Evolutionary conservation across 2,113 vertebrate genomes (phyloP).

Genomic region (Etheostoma cragini): DNA sequence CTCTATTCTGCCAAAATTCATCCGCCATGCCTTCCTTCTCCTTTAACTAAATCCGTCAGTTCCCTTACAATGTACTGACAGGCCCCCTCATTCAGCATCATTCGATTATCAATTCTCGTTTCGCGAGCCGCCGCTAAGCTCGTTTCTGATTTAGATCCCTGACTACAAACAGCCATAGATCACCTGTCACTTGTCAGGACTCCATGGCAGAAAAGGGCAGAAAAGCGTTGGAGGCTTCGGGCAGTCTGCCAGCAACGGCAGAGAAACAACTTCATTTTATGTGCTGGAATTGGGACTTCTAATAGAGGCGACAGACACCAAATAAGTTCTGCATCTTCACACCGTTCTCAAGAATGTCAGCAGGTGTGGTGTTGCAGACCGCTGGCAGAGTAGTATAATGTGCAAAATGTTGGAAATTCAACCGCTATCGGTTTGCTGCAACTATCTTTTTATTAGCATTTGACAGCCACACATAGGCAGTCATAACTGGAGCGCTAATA

Average conservation of each 20-base stretch:
- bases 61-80: constrained; percentile 76
- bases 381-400: constrained; percentile 15
- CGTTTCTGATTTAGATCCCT: constrained; percentile 75
- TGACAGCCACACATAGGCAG: constrained; percentile 25
- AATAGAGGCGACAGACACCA: constrained; percentile 63
- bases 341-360: constrained; percentile 31
- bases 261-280: constrained; percentile 71
- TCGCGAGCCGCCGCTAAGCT: constrained; percentile 66
- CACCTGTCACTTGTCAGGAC: constrained; percentile 78
- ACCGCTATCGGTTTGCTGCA: neutral
- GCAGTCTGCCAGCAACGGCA: constrained; percentile 53
- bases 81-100: constrained; percentile 79
- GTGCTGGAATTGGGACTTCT: constrained; percentile 56
- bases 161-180: constrained; percentile 75
- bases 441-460: constrained; percentile 22
- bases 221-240: constrained; percentile 61
- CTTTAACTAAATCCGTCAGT: constrained; percentile 78
- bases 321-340: constrained; percentile 47
- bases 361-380: constrained; percentile 21
- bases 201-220: constrained; percentile 67
- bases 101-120: constrained; percentile 84
- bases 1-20: constrained; percentile 81
- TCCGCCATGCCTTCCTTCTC: constrained; percentile 76
- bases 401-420: constrained; percentile 29
- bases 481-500: constrained; percentile 18